Evolutionary conservation across 1,140 invertebrate genomes (phyloP), one percentile per base, ranked within the genome.

Genomic region (Platyscapa corneri): DNA sequence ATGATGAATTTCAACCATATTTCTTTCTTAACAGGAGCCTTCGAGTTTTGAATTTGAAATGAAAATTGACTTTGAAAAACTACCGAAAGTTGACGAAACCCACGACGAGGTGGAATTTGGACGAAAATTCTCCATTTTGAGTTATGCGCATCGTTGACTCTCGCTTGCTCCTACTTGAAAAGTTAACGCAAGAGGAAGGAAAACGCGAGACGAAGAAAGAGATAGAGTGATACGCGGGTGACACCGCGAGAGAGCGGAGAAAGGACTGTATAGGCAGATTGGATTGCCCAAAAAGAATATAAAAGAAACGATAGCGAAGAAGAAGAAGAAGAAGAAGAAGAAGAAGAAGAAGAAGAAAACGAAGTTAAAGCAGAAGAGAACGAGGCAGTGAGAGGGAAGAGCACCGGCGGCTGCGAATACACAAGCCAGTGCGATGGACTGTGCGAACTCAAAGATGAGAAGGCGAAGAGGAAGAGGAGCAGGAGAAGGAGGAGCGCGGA

Each of bases 401-500:
- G 23, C 30, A 10, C 20, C 20, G 34, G 30, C 30, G 23, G 34
- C 8, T 49, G 79, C 56, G 18, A 75, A 12, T 39, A 67, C 27
- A 42, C 27, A 42, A 70, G 75, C 23, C 81, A 70, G 67, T 72
- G 75, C 49, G 37, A 84, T 86, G 83, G 72, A 70, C 49, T 60
- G 56, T 60, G 56, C 23, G 37, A 42, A 67, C 65, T 1, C 32
- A 46, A 27, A 84, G 84, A n/a, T n/a, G n/a, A n/a, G n/a, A n/a
- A 72, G 82, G 78, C 46, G 65, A 82, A 80, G 53, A 70, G 60
- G 27, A 39, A 42, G 56, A 34, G 86, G 77, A 84, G 65, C 23
- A 46, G 64, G 74, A 53, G 64, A 74, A 27, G 46, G 20, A 34
- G 32, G 39, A 23, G 7, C 27, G 20, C 27, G 78, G 49, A 49